Evolutionary conservation across 2,113 vertebrate genomes (phyloP).

Genomic region (Callionymus lyra): DNA sequence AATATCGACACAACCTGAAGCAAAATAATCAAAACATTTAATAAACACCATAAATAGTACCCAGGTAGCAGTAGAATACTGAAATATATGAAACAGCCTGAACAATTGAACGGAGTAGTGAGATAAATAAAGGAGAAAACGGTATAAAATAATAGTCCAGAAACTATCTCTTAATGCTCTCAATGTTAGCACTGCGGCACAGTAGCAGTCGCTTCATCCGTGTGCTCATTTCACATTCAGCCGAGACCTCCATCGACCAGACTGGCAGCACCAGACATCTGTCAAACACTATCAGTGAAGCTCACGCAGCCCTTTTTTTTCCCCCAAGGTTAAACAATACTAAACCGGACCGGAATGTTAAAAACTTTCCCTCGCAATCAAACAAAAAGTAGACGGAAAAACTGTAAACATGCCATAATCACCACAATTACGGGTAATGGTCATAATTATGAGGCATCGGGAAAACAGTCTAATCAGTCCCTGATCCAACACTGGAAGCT

Average conservation of each 20-base stretch:
- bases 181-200: no score
- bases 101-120: no score
- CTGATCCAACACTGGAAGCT: slow-evolving; percentile 6
- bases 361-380: slow-evolving; percentile 17
- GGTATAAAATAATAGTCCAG: no score
- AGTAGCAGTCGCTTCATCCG: slow-evolving; percentile 7
- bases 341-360: slow-evolving; percentile 27
- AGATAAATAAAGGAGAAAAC: no score
- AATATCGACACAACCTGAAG: no score
- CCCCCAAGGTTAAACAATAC: slow-evolving; percentile 5
- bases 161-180: no score
- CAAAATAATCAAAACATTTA: no score
- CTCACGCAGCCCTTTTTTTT: slow-evolving; percentile 10
- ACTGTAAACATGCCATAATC: slow-evolving; percentile 17
- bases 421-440: slow-evolving; percentile 4
- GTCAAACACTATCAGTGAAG: slow-evolving; percentile 9
- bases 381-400: slow-evolving; percentile 13
- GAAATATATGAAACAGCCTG: no score
- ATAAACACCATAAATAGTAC: no score
- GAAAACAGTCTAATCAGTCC: slow-evolving; percentile 10
- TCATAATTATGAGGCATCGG: slow-evolving; percentile 16
- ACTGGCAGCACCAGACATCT: no score
- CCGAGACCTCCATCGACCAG: slow-evolving; percentile 19
- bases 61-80: no score
- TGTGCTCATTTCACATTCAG: slow-evolving; percentile 33